Conservation (phyloP, 30 jellyfish, hydroid and myxozoan species). For the Pelagia noctiluca region DNA sequence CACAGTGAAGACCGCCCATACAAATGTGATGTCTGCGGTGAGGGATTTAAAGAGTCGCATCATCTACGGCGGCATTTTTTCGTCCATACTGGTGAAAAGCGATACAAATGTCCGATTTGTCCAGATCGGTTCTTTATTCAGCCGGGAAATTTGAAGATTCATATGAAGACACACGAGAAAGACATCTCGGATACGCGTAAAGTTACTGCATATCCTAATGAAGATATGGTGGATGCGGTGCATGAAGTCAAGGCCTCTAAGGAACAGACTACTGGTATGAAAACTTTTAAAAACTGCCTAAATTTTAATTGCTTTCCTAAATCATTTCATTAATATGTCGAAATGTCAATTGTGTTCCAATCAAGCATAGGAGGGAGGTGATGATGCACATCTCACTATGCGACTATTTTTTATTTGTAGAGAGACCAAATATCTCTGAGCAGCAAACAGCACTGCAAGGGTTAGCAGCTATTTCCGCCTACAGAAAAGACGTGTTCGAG, state of each 20-base stretch:
- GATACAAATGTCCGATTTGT: slow-evolving; percentile 63
- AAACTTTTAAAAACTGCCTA: background rate
- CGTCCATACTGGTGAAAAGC: slow-evolving; percentile 61
- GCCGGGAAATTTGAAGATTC: slow-evolving; percentile 58
- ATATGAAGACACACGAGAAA: slow-evolving; percentile 54
- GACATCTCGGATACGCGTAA: too few relatives aligned
- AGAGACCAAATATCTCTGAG: background rate
- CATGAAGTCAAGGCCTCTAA: slow-evolving; percentile 59
- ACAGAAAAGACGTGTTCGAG: slow-evolving; percentile 3
- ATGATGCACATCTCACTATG: too few relatives aligned
- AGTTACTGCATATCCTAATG: slow-evolving; percentile 25
- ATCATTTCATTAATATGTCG: too few relatives aligned
- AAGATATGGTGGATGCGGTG: slow-evolving; percentile 26
- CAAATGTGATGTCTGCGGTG: slow-evolving; percentile 50
- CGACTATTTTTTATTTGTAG: background rate
- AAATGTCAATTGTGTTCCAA: too few relatives aligned
- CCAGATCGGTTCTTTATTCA: slow-evolving; percentile 52
- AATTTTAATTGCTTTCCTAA: too few relatives aligned
- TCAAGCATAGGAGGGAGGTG: too few relatives aligned
- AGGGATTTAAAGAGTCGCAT: slow-evolving; percentile 55
- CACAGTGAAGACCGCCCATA: slow-evolving; percentile 61
- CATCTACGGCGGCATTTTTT: slow-evolving; percentile 59
- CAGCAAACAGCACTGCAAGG: slow-evolving; percentile 36
- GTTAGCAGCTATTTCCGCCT: slow-evolving; percentile 20
- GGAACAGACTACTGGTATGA: slow-evolving; percentile 22